Base-by-base conservation (phyloP, 2,113 vertebrate species). In the Hippocampus mohnikei region DNA sequence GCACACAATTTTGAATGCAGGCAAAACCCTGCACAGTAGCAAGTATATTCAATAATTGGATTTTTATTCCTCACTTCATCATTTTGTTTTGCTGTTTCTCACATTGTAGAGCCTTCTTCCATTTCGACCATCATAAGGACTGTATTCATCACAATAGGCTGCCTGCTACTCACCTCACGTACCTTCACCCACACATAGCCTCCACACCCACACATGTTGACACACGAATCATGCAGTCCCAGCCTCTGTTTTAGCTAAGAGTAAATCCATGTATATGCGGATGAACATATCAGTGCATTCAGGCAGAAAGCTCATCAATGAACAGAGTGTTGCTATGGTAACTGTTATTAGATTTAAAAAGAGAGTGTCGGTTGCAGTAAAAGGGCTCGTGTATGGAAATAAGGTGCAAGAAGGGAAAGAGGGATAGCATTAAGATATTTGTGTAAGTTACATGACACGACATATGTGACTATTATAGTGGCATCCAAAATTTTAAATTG, bases 321-420 rank as follows among this genome's bases (percentile, higher is more conserved):
- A 72, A 40, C 50, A 67, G 10, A 23, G 67, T 42, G 88, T 92
- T 88, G 37, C 87, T 76, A 92, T 92, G 87, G 91, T 83, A 88
- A 91, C 91, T 72, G 76, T 81, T 75, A 64, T 71, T 71, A 65
- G 77, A 79, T 78, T 80, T 71, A 37, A 81, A 67, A 73, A 76
- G 74, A 77, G 75, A 77, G 59, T 83, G 83, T 82, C 76, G 72
- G 75, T 75, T 83, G 83, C 73, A 78, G 65, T 76, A 42, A 78
- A 75, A 53, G 1, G 8, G 55, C 53, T 55, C 66, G 53, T 65
- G 46, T 56, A 65, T 79, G 42, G 75, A 75, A 72, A 78, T 66
- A 27, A 55, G 64, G 5, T 46, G 18, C 7, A 37, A 25, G 46
- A 37, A 25, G 46, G 16, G 59, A 77, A 56, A 66, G 65, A 48